Evolutionary conservation across 1,140 invertebrate species (phyloP).

Genomic region (Pomacea maculata): DNA sequence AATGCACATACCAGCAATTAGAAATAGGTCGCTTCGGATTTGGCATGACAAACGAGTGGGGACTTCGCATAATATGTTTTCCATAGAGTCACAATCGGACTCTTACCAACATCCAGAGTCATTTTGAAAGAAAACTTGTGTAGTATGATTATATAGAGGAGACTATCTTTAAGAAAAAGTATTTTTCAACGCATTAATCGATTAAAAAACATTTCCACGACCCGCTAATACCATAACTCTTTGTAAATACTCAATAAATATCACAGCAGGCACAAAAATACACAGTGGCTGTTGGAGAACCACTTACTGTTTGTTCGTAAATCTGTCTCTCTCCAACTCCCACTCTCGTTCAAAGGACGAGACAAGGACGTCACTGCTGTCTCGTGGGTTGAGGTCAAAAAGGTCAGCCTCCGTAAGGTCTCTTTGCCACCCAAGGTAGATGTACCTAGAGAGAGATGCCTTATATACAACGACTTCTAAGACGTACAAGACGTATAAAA

Average conservation of each 20-base stretch:
- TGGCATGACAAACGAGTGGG: constrained; percentile 2
- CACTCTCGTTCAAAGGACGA: constrained; percentile 87
- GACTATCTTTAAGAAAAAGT: not conserved
- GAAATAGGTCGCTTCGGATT: no score
- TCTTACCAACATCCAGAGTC: no score
- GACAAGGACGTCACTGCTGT: constrained; percentile 81
- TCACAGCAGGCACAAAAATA: no score
- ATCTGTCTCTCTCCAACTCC: constrained; percentile 67
- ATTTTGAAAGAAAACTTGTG: no score
- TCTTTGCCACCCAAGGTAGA: constrained; percentile 80
- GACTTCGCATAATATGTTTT: no score
- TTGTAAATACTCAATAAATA: no score
- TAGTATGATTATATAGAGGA: no score
- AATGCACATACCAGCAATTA: no score
- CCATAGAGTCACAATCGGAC: not conserved
- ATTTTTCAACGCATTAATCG: not conserved
- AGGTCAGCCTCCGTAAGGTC: constrained; percentile 84
- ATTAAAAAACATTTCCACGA: no score
- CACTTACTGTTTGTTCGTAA: constrained; percentile 17
- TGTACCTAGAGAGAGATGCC: constrained; percentile 66
- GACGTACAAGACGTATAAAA: no score
- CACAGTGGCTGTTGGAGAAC: not conserved
- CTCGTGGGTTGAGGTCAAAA: constrained; percentile 88
- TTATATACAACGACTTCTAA: not conserved
- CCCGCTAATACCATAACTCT: no score